Base-by-base conservation (phyloP, 2,113 vertebrate species). In the Cyphomyrus plagiostoma region DNA sequence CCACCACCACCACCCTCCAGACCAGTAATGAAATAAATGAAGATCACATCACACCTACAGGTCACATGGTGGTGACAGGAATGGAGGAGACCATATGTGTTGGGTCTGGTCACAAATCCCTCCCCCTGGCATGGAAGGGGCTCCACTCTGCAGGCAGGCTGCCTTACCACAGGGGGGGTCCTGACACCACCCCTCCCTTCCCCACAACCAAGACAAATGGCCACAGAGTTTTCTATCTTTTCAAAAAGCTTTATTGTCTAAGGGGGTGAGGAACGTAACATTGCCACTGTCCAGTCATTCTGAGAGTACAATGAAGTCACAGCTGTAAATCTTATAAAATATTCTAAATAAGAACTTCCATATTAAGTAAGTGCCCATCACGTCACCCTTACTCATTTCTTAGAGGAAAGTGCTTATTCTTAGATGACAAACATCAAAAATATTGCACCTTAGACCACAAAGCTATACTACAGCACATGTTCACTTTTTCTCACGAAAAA, bases 41-140 rank as follows among this genome's bases (percentile, higher is more conserved):
- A 45, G 88, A 89, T 82, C 70, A 42, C 88, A 35, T 49, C 46
- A 46, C 62, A 70, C 87, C 74, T 90, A 77, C 88, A 35, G 89
- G 90, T 89, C 90, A 89, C 88, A 86, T 91, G 88, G 89, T 90
- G 90, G 87, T 90, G 88, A 90, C 80, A 88, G 88, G 46, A 70
- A 66, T 82, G 48, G 74, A 89, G 90, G 84, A 90, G 90, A 53
- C 91, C 92, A 93, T 93, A 93, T 93, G 92, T 91, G 90, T 70
- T 23, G 45, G 85, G 88, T 89, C 89, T 90, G 90, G 91, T 42
- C 30, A n/a, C 35, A 82, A 66, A 56, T 52, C 88, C 45, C 88
- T 30, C 88, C 49, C 26, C 62, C 48, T 17, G 26, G 30, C 48
- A 87, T 85, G 89, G 84, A 83, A 86, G 62, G 88, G 82, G 46